Percentiles rank a stretch among this genome's conserved stretches.
Evolutionary conservation across 2,113 vertebrate species (phyloP).

Genomic region (Rutilus rutilus): DNA sequence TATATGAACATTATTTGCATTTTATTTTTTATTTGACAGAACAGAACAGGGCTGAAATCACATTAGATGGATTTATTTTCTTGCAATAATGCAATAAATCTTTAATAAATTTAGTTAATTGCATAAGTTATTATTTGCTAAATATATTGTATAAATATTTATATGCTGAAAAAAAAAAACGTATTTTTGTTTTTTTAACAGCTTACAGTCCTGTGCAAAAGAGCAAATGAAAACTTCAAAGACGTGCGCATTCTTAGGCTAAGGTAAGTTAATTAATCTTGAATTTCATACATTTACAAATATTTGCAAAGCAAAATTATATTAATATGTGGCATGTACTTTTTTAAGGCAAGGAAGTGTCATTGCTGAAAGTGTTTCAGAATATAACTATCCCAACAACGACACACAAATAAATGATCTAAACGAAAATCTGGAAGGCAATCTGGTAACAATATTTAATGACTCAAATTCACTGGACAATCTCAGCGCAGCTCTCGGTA

Average conservation of each 20-base stretch:
- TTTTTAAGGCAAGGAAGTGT: constrained; percentile 61
- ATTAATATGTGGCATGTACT: constrained; percentile 27
- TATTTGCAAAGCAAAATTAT: neutral
- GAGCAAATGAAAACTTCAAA: constrained; percentile 62
- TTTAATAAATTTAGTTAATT: neutral
- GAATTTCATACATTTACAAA: neutral
- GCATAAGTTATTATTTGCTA: neutral
- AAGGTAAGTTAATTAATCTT: constrained; percentile 54
- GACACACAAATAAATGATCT: constrained; percentile 67
- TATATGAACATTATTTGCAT: neutral
- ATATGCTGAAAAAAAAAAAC: neutral
- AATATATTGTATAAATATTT: neutral
- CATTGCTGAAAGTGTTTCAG: constrained; percentile 59
- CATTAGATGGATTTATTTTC: neutral
- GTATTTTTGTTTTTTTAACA: constrained; percentile 40
- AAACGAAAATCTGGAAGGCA: constrained; percentile 59
- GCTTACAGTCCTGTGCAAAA: constrained; percentile 63
- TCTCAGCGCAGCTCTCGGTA: constrained; percentile 63
- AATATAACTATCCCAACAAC: constrained; percentile 72
- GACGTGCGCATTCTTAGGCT: constrained; percentile 59
- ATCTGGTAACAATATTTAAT: constrained; percentile 62
- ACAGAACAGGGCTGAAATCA: neutral
- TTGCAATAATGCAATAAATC: neutral
- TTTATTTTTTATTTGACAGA: neutral
- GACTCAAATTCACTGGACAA: constrained; percentile 51